Evolutionary conservation across 30 jellyfish, hydroid and myxozoan genomes (phyloP).

Genomic region (Aurelia aurita): DNA sequence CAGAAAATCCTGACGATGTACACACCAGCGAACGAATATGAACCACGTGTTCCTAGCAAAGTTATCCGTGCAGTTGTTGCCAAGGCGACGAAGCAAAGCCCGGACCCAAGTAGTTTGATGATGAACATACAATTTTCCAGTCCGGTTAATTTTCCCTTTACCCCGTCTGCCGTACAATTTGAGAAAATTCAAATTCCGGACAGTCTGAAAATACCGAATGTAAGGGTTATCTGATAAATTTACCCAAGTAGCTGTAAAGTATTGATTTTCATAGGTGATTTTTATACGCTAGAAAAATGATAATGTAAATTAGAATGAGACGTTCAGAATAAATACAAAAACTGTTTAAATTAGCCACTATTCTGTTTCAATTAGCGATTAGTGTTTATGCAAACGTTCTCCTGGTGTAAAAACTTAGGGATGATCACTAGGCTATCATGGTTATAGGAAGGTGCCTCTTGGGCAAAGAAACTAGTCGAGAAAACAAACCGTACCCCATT

Average conservation of each 20-base stretch:
- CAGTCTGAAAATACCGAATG: constrained; percentile 42
- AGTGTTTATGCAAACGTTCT: too few relatives aligned
- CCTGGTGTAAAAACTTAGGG: too few relatives aligned
- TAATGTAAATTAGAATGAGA: too few relatives aligned
- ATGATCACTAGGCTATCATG: too few relatives aligned
- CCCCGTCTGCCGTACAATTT: constrained; percentile 86
- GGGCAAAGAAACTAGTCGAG: too few relatives aligned
- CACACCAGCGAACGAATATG: constrained; percentile 96
- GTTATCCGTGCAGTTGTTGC: constrained; percentile 90
- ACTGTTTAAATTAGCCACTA: too few relatives aligned
- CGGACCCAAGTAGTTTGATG: constrained; percentile 85
- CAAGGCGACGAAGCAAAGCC: constrained; percentile 64
- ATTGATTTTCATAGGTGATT: not conserved
- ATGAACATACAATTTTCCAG: constrained; percentile 69
- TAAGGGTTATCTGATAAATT: constrained; percentile 24
- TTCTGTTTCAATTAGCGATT: too few relatives aligned
- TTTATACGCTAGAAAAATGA: not conserved
- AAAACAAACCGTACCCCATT: too few relatives aligned
- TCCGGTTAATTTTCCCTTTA: constrained; percentile 89
- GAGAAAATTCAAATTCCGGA: constrained; percentile 78
- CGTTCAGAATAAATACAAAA: too few relatives aligned
- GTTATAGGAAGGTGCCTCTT: too few relatives aligned
- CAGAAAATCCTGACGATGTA: constrained; percentile 94
- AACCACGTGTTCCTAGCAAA: constrained; percentile 94
- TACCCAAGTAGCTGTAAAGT: not conserved